Base-by-base conservation (phyloP, 1,140 invertebrate species). In the Procambarus clarkii region DNA sequence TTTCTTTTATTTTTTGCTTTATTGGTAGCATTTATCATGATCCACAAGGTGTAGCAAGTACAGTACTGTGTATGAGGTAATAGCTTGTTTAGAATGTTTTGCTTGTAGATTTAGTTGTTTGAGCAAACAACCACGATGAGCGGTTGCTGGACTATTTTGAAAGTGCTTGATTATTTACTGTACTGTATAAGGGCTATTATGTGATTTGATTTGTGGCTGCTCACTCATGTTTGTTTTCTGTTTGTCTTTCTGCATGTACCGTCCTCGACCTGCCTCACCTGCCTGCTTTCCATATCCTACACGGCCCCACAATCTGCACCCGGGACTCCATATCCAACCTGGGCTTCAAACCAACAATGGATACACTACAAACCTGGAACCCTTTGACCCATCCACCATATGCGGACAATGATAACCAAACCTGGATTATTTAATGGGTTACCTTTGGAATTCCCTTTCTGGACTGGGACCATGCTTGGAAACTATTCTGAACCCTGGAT, bases 221-320 rank as follows among this genome's bases (percentile, higher is more conserved):
- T 84, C 69, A 84, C 83, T 85, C 58, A 85, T 9, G 0, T 18
- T 18, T 64, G 60, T 69, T 87, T 77, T 78, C 18, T 87, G 34
- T 88, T 74, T 88, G 86, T 88, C 79, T 88, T 81, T 50, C 87
- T 88, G 87, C 87, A 88, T 88, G 87, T 88, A 81, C 79, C 87
- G 87, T 88, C 79, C 87, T 81, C 69, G 87, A 50, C 69, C 86
- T 76, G 50, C 50, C 86, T 85, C 83, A 71, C 85, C 86, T 88
- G 87, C 87, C 87, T 88, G 87, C 87, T 88, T 88, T 88, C 87
- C 64, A 79, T 82, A 71, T 79, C 87, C 79, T 71, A 88, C 87
- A 74, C 64, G 87, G 34, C 87, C 87, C 87, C 87, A 88, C 79
- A 81, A 46, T 64, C 60, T 80, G 87, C 87, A 88, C 87, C 87